These are phyloP conservation scores for Lordiphosa clarofinis DNA, from an alignment of 1,140 invertebrate species.

Conservation along the genomic window DNA sequence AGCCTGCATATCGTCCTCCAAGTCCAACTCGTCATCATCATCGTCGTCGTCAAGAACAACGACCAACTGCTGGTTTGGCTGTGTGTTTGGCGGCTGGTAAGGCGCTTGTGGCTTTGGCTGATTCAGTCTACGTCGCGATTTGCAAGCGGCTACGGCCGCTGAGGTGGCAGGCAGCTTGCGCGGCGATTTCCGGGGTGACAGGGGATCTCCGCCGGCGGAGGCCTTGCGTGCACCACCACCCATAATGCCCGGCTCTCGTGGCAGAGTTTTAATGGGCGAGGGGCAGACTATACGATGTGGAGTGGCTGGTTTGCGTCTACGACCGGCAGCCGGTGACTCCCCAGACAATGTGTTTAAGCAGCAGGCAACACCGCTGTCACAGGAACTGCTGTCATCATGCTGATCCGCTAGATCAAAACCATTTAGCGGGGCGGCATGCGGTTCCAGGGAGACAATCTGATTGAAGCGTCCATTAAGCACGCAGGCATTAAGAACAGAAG, in stretches of 20 bases:
- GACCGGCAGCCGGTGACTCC: slow-evolving; percentile 30
- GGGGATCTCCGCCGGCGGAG: slow-evolving; percentile 11
- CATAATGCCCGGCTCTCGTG: slow-evolving; percentile 22
- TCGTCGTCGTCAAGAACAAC: slow-evolving; percentile 39
- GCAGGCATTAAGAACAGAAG: slow-evolving; percentile 52
- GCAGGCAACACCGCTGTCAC: slow-evolving; percentile 77
- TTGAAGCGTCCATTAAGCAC: slow-evolving; percentile 72
- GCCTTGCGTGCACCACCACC: slow-evolving; percentile 6
- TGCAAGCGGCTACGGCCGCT: slow-evolving; percentile 43
- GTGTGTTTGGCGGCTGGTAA: slow-evolving; percentile 43
- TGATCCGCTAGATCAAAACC: slow-evolving; percentile 51
- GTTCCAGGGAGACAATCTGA: slow-evolving; percentile 63
- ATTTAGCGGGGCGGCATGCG: slow-evolving; percentile 31
- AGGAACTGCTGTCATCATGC: slow-evolving; percentile 77
- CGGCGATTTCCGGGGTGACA: slow-evolving; percentile 66
- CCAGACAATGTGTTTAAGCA: slow-evolving; percentile 20
- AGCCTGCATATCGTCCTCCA: slow-evolving; percentile 42
- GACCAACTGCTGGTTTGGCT: slow-evolving; percentile 33
- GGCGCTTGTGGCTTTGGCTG: slow-evolving; percentile 69
- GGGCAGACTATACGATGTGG: slow-evolving; percentile 78
- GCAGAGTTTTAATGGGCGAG: slow-evolving; percentile 68
- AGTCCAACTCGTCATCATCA: slow-evolving; percentile 37
- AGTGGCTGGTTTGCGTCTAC: slow-evolving; percentile 73
- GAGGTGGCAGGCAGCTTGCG: slow-evolving; percentile 53
- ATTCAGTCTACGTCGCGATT: slow-evolving; percentile 78